Conservation (phyloP, 92 coral and sea anemone genomes). For the Zoanthus sansibaricus region DNA sequence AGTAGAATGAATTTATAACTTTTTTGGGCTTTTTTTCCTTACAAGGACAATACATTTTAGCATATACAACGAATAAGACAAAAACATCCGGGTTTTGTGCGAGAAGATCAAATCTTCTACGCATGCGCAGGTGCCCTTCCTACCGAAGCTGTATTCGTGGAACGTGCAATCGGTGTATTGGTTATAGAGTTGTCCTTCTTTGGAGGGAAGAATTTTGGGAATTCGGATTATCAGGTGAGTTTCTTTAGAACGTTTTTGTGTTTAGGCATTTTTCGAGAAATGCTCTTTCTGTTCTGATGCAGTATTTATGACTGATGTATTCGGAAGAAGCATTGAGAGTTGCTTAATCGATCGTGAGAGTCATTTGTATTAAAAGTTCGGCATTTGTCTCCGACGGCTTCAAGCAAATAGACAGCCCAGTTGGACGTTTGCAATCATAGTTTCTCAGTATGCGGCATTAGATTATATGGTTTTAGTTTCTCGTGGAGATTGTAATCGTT, state of each 20-base stretch:
- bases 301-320: slow-evolving; percentile 9
- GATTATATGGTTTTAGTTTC: not conserved
- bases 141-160: slow-evolving; percentile 42
- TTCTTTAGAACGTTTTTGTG: not conserved
- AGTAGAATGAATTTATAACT: too few relatives aligned
- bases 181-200: slow-evolving; percentile 39
- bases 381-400: slow-evolving; percentile 33
- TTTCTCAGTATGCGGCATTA: not conserved
- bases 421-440: not conserved
- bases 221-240: slow-evolving; percentile 41
- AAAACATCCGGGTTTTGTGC: slow-evolving; percentile 23
- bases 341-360: slow-evolving; percentile 1
- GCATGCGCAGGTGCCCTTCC: slow-evolving; percentile 43
- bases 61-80: slow-evolving; percentile 24
- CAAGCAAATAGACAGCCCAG: slow-evolving; percentile 43
- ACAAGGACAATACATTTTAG: not conserved
- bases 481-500: not conserved
- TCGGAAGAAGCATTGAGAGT: slow-evolving; percentile 18
- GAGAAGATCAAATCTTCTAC: not conserved
- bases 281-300: not conserved
- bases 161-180: slow-evolving; percentile 46
- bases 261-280: not conserved
- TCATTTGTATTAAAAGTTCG: slow-evolving; percentile 21
- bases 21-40: too few relatives aligned
- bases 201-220: slow-evolving; percentile 38